Percentiles rank a stretch among this genome's conserved stretches.
These are phyloP conservation scores for Gulo gulo DNA, from an alignment of 2,113 vertebrate species.

Conservation along the genomic window DNA sequence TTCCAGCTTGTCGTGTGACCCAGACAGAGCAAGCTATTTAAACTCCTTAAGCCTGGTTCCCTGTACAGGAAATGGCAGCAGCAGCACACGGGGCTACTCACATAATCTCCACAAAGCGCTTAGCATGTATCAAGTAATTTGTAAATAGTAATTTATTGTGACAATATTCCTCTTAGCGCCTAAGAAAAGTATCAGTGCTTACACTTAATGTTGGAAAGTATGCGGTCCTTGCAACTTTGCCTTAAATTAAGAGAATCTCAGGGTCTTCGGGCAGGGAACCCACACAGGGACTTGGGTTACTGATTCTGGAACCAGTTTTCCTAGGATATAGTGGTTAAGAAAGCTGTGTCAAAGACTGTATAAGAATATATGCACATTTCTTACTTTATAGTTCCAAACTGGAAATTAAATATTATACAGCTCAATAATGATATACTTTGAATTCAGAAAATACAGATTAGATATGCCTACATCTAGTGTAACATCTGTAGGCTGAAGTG, in stretches of 20 bases:
- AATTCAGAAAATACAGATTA: slow-evolving; percentile 35
- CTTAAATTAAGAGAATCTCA: slow-evolving; percentile 11
- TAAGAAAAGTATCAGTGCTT: neutral
- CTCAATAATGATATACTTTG: neutral
- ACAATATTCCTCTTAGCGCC: neutral
- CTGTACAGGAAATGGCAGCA: neutral
- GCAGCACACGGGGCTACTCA: neutral
- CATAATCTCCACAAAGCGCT: neutral
- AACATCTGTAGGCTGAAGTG: neutral
- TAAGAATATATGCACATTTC: neutral
- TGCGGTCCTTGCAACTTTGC: neutral
- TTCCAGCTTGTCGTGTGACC: neutral
- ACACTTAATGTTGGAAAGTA: neutral
- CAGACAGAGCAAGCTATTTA: neutral
- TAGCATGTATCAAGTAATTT: neutral
- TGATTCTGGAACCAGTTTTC: neutral
- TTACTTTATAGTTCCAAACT: too few relatives aligned
- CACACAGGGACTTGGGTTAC: neutral
- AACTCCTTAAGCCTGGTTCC: neutral
- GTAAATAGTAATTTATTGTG: neutral
- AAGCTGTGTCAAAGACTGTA: neutral
- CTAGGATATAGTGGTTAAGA: neutral
- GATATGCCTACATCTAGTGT: neutral
- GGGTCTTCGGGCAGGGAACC: neutral
- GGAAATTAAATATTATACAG: neutral